Percentiles rank a stretch among this genome's conserved stretches.
Evolutionary conservation across 2,113 vertebrate genomes (phyloP).

Genomic region (Megaceryle torquata): DNA sequence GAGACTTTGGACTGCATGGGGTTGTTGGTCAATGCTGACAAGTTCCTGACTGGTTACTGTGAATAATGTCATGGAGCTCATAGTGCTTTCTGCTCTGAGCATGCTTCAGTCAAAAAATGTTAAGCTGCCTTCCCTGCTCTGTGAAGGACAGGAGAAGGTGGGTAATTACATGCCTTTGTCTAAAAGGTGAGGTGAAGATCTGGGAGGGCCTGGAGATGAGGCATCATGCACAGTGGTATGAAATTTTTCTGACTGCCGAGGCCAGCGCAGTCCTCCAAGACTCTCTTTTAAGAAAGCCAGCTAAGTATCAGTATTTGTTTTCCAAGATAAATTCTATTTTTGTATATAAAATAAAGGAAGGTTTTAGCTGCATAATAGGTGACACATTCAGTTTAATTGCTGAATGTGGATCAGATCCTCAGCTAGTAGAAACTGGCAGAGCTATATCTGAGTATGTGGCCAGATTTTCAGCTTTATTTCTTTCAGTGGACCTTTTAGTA

Average conservation of each 20-base stretch:
- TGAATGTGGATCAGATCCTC: neutral
- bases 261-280: neutral
- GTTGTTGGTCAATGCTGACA: neutral
- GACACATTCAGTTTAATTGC: neutral
- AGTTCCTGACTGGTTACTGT: neutral
- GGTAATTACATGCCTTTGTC: neutral
- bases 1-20: neutral
- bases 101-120: neutral
- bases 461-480: neutral
- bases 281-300: neutral
- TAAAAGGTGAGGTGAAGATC: neutral
- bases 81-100: neutral
- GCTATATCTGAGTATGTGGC: neutral
- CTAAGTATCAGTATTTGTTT: neutral
- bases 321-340: neutral
- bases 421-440: neutral
- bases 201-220: neutral
- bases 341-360: neutral
- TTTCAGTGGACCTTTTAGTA: neutral
- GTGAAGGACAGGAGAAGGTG: neutral
- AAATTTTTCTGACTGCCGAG: neutral
- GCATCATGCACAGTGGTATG: neutral
- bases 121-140: neutral
- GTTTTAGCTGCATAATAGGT: neutral
- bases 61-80: neutral